Evolutionary conservation across 2,888 invertebrate species (phyloP), one percentile per base, ranked within the genome.

Genomic region (Lithophane semibrunnea): DNA sequence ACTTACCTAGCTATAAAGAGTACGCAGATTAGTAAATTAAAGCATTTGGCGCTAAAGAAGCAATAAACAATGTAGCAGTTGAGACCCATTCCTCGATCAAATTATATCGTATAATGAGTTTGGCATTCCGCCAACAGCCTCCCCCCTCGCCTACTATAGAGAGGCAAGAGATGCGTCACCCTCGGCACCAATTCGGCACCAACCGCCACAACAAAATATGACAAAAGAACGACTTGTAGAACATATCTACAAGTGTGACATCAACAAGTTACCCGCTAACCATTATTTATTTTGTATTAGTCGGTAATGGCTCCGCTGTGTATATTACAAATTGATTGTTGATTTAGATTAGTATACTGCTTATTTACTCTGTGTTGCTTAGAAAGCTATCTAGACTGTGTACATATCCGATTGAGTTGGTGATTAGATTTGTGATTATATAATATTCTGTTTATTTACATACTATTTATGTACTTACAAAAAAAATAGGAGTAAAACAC

Each of bases 211-310:
- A 67, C 58, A 21, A 70, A 68, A 69, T 69, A 74, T 73, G 74
- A 74, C 73, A 77, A 78, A 68, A 66, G 37, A 42, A 70, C 71
- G 61, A 77, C 69, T 83, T 73, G 78, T 78, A 60, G 82, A 70
- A 72, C 64, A 66, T 42, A 77, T 64, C 82, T 61, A 83, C 85
- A 83, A 84, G 85, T 83, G 74, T 60, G 65, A 65, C 56, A 49
- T 83, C 83, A 85, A 84, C 83, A 84, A 85, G 83, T 85, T 65
- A n/a, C 61, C 21, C 10, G n/a, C 9, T 1, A 56, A 18, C 44
- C 8, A 21, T 12, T 72, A 58, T 78, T 73, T 82, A 73, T 64
- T 52, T 49, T 47, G 64, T 71, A 58, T 56, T 60, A 70, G 54
- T 60, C 24, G 13, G 63, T 66, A 75, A 73, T 80, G 44, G 66